A percentile compares a stretch with the other conserved stretches of the same genome.
These are phyloP conservation scores for Eriocheir sinensis DNA, from an alignment of 1,140 invertebrate species.

Conservation along the genomic window DNA sequence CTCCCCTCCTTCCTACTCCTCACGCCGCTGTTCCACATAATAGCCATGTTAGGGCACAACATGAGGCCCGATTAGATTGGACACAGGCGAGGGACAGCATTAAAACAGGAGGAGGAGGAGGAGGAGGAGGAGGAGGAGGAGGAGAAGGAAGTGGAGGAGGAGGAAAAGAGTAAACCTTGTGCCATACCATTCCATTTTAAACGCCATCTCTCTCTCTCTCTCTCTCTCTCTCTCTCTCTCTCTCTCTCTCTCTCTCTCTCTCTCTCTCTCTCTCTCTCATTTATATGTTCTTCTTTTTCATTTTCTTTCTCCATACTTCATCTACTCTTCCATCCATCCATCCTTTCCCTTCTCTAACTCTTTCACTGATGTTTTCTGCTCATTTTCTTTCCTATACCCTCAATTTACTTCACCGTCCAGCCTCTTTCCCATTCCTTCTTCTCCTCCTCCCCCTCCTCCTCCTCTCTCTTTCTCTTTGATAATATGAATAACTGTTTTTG, in stretches of 20 bases:
- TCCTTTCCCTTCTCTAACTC: background rate
- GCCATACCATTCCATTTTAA: background rate
- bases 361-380: background rate
- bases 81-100: too few relatives aligned
- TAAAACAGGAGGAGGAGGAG: too few relatives aligned
- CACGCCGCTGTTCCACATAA: too few relatives aligned
- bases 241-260: constrained; percentile 37
- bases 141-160: too few relatives aligned
- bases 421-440: background rate
- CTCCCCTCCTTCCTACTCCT: background rate
- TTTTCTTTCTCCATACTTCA: too few relatives aligned
- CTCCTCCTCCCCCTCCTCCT: background rate
- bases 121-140: too few relatives aligned
- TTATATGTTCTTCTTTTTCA: background rate
- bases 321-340: too few relatives aligned
- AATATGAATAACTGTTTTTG: too few relatives aligned
- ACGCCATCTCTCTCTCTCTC: background rate
- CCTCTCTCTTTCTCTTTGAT: constrained; percentile 34
- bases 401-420: too few relatives aligned
- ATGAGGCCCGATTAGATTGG: too few relatives aligned
- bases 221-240: background rate
- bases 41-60: too few relatives aligned
- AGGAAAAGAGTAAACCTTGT: too few relatives aligned
- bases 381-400: background rate
- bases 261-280: constrained; percentile 33